Percentiles rank a stretch among this genome's conserved stretches.
These are phyloP conservation scores for Typhlichthys eigenmanni DNA, from an alignment of 2,797 vertebrate genomes.

Conservation along the genomic window DNA sequence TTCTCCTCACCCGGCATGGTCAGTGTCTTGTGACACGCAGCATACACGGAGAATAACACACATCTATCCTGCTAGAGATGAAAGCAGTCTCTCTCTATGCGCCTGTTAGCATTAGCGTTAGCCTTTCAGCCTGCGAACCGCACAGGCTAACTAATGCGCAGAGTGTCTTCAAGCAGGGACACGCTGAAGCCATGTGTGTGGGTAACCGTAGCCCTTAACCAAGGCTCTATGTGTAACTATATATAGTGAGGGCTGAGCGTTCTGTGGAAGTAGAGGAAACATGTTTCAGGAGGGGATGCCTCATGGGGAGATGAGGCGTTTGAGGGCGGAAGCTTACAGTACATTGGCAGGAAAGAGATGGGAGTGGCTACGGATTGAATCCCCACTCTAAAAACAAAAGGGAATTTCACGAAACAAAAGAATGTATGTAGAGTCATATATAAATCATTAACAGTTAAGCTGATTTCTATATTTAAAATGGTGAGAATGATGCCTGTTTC, in stretches of 20 bases:
- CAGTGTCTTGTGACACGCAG: conserved; percentile 7
- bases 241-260: too few species aligned
- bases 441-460: conserved; percentile 65
- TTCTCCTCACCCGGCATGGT: too few species aligned
- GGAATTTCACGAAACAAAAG: conserved; percentile 64
- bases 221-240: too few species aligned
- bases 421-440: conserved; percentile 77
- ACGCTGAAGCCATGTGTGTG: too few species aligned
- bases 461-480: conserved; percentile 53
- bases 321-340: conserved; percentile 2
- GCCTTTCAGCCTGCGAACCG: too few species aligned
- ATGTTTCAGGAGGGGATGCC: not conserved
- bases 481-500: conserved; percentile 51
- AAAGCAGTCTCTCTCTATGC: conserved; percentile 5
- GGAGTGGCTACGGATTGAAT: conserved; percentile 36
- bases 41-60: conserved; percentile 37
- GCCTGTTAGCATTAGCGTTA: too few species aligned
- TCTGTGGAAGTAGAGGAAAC: too few species aligned
- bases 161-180: too few species aligned
- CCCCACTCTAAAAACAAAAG: conserved; percentile 54
- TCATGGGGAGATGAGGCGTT: conserved; percentile 23
- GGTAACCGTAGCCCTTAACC: too few species aligned
- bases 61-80: conserved; percentile 20
- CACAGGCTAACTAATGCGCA: too few species aligned
- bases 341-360: not conserved